These are phyloP conservation scores for Steinernema khuongi DNA, from an alignment of 1,140 invertebrate species.

Conservation along the genomic window DNA sequence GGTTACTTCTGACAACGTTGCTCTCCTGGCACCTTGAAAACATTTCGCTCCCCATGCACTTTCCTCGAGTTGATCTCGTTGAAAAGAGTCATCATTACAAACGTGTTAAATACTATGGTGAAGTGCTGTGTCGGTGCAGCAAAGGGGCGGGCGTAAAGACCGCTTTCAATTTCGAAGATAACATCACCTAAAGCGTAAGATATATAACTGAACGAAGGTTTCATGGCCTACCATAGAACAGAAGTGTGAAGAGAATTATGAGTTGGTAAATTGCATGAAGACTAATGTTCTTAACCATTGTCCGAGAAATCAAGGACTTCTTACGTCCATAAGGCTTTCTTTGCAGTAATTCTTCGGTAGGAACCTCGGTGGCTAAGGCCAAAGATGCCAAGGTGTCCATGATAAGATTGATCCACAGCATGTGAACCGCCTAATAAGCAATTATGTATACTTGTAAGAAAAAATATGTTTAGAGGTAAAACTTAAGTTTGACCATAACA, in stretches of 20 bases:
- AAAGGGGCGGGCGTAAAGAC: constrained; percentile 68
- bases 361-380: constrained; percentile 92
- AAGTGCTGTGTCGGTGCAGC: constrained; percentile 86
- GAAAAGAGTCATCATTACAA: constrained; percentile 99
- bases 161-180: constrained; percentile 85
- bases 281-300: constrained; percentile 97
- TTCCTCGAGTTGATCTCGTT: constrained; percentile 99
- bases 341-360: constrained; percentile 85
- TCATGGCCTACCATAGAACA: constrained; percentile 72
- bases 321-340: constrained; percentile 95
- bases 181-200: constrained; percentile 68
- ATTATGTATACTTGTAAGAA: constrained; percentile 59
- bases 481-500: not conserved
- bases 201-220: constrained; percentile 17
- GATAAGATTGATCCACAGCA: constrained; percentile 99
- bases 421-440: constrained; percentile 83
- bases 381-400: constrained; percentile 98
- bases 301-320: constrained; percentile 91
- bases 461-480: not conserved
- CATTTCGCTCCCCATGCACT: constrained; percentile 96
- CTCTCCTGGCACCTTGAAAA: constrained; percentile 66
- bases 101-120: constrained; percentile 99
- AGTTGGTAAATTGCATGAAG: constrained; percentile 92
- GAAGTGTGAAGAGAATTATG: constrained; percentile 81
- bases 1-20: not conserved